Evolutionary conservation across 2,888 invertebrate species (phyloP), one percentile per base, ranked within the genome.

Genomic region (Strigamia maritima): DNA sequence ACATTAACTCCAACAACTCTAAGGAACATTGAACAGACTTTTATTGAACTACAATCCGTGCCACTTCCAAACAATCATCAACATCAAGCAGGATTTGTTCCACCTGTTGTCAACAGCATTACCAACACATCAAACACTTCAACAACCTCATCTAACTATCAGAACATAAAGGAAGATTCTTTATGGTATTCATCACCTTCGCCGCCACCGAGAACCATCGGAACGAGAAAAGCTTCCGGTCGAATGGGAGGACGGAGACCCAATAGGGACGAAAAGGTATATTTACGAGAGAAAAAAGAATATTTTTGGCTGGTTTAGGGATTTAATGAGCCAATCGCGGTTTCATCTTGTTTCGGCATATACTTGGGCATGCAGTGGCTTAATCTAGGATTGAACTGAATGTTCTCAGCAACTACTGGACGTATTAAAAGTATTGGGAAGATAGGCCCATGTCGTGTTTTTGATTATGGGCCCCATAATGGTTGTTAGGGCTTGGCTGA

Each of bases 1-100:
- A 96, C 95, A 85, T 89, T 97, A 84, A 97, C 97, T 82, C 97
- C 97, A 81, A 97, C 97, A 75, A 96, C 95, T 83, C 88, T 97
- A 86, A 91, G 94, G 84, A 88, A 91, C 88, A 94, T 97, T 87
- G 95, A 97, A 88, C 95, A 96, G 85, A 93, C 94, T 0, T 94
- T 95, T 87, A 91, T 93, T 85, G 95, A 95, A 88, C 88, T 95
- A 85, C 93, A 93, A 87, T 83, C 81, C 14, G 90, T 92, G 82
- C 91, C 90, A 86, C 85, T 84, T 44, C 90, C 89, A 81, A 84
- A 83, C 1, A 78, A 83, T 80, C 81, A 54, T 88, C 89, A 92
- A 84, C 92, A 91, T 87, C 95, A 96, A 89, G 96, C 95, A 80
- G 94, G 96, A 81, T 97, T 97, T 87, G 95, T 96, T 81, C 96